phyloP scores from a whole-genome alignment of 2,888 invertebrate species.

The Odontocolon sp. region DNA sequence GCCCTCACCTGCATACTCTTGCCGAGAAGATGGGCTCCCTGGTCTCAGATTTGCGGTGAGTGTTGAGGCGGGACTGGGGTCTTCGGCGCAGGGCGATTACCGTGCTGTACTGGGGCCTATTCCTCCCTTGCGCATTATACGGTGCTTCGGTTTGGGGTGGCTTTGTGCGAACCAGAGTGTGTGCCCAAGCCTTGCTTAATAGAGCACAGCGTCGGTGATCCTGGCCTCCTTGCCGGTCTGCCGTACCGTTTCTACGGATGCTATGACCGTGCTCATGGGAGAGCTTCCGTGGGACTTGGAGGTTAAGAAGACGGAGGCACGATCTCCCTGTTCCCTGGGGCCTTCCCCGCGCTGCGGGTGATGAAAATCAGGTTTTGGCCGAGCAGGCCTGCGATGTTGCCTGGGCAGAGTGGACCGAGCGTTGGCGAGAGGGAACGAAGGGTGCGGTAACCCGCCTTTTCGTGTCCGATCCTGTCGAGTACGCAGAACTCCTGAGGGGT shows the following conservation, averaged over 20 bases:
- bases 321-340: constrained; percentile 9
- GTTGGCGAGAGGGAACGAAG: not conserved
- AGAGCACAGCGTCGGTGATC: constrained; percentile 43
- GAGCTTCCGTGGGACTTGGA: too few relatives aligned
- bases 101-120: not conserved
- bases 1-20: not conserved
- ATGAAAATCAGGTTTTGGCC: not conserved
- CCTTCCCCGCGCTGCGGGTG: not conserved
- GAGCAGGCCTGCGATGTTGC: not conserved
- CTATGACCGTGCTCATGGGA: constrained; percentile 49
- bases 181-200: not conserved
- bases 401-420: not conserved
- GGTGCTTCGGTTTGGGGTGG: constrained; percentile 3
- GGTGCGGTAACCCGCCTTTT: not conserved
- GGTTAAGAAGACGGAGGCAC: constrained; percentile 15
- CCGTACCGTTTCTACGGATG: constrained; percentile 52
- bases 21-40: too few relatives aligned
- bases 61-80: constrained; percentile 28
- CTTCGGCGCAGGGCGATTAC: constrained; percentile 14
- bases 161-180: not conserved
- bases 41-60: constrained; percentile 16
- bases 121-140: not conserved
- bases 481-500: not conserved
- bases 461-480: not conserved
- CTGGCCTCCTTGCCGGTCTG: constrained; percentile 45